Conservation (phyloP, 2,797 vertebrate genomes). For the Rhynchonycteris naso region DNA sequence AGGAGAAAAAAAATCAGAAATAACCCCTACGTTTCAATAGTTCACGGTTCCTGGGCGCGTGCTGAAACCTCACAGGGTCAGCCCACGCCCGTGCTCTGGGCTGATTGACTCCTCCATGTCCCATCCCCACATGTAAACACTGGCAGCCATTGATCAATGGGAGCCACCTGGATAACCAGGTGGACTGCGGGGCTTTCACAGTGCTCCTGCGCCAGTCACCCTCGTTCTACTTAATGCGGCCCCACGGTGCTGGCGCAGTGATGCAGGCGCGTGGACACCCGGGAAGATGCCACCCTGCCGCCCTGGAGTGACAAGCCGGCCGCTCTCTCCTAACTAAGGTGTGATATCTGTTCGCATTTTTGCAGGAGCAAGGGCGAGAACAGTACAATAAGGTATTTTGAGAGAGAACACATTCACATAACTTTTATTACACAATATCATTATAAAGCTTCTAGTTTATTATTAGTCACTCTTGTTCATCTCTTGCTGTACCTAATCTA, state of each 20-base stretch:
- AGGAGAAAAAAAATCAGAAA: neutral
- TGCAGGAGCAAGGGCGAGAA: neutral
- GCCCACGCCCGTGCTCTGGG: too few relatives aligned
- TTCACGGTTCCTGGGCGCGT: accelerated
- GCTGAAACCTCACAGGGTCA: too few relatives aligned
- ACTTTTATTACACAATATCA: neutral
- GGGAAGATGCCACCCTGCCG: too few relatives aligned
- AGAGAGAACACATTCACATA: neutral
- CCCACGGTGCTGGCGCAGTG: neutral
- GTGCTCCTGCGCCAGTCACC: neutral
- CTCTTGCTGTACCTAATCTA: too few relatives aligned
- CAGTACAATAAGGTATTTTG: too few relatives aligned
- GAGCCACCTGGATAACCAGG: neutral
- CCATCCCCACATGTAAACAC: neutral
- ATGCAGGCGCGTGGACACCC: neutral
- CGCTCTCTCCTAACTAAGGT: neutral
- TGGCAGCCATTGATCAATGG: neutral
- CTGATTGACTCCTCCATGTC: too few relatives aligned
- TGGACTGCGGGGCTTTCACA: neutral
- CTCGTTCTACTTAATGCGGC: neutral
- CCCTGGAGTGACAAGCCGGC: neutral
- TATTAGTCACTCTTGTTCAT: neutral
- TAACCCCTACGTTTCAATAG: neutral
- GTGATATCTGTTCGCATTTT: neutral
- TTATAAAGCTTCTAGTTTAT: neutral